phyloP scores from a whole-genome alignment of 1,140 invertebrate genomes.

The Psilanteris sp. region DNA sequence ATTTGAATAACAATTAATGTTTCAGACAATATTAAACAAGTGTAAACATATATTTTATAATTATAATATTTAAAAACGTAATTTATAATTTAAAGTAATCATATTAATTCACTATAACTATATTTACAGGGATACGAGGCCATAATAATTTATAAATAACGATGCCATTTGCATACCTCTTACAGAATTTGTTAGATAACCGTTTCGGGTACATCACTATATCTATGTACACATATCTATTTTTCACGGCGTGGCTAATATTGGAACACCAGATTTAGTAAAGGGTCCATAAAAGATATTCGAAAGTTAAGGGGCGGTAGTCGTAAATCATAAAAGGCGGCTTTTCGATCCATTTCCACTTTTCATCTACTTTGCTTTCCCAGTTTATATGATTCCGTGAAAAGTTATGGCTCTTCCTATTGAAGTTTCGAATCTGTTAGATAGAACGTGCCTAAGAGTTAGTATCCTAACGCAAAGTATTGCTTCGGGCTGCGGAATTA shows the following conservation, averaged over 20 bases:
- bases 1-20: too few relatives aligned
- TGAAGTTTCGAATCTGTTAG: constrained; percentile 57
- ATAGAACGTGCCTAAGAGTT: constrained; percentile 45
- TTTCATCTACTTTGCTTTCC: constrained; percentile 55
- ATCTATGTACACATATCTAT: constrained; percentile 44
- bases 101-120: too few relatives aligned
- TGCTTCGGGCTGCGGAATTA: constrained; percentile 19
- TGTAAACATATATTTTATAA: too few relatives aligned
- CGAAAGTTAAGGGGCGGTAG: constrained; percentile 50
- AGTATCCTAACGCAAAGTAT: constrained; percentile 1
- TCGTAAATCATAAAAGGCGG: constrained; percentile 56
- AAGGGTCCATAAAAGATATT: constrained; percentile 56
- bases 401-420: constrained; percentile 53
- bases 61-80: too few relatives aligned
- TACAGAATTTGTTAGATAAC: constrained; percentile 30
- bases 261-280: constrained; percentile 58
- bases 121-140: too few relatives aligned
- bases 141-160: constrained; percentile 19
- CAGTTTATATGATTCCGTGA: constrained; percentile 54
- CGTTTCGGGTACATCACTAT: neutral
- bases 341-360: constrained; percentile 59
- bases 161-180: constrained; percentile 12
- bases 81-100: too few relatives aligned
- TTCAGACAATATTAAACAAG: too few relatives aligned
- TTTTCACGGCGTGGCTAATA: constrained; percentile 46